Evolutionary conservation across 2,888 invertebrate species (phyloP), one percentile per base, ranked within the genome.

Genomic region (Macrophya annulata): DNA sequence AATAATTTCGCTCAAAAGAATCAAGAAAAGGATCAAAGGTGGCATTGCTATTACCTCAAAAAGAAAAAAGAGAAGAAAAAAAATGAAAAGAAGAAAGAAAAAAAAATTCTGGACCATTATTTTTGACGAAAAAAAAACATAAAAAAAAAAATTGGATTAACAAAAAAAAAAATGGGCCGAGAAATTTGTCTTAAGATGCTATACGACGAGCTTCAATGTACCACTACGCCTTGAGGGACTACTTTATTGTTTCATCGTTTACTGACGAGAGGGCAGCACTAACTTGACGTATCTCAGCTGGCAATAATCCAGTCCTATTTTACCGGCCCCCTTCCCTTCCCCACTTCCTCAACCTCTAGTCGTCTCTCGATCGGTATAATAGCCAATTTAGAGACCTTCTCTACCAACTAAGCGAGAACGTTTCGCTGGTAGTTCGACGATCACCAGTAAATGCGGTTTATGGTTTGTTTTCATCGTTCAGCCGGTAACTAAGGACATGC

Each of bases 401-500:
- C 90, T 91, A 92, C 91, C 91, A 89, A 90, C 91, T 87, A 91
- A 91, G 92, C 89, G 88, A 88, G 87, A 87, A 88, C 88, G 86
- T 88, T 89, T 88, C 86, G 83, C 89, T 89, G 91, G 90, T 89
- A 93, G 93, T 92, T 91, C 92, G 89, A 92, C 91, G 90, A 91
- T 93, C 88, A 90, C 89, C 92, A 92, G 92, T 92, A 90, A 92
- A 89, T 43, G 90, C 91, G 91, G 91, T 91, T 93, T 92, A 93
- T 91, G 90, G 91, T 91, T 92, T 91, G 92, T 91, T 92, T 92
- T 93, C 92, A 93, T 93, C 93, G 93, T 83, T 85, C 85, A 83
- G 82, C 76, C 85, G 85, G 84, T 88, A 88, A 85, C 40, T 55
- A 15, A 84, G 40, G 59, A 68, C 31, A 68, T 31, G 31, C 17